A percentile compares a stretch with the other conserved stretches of the same genome.
Evolutionary conservation across 2,797 vertebrate genomes (phyloP).

Genomic region (Erpetoichthys calabaricus): DNA sequence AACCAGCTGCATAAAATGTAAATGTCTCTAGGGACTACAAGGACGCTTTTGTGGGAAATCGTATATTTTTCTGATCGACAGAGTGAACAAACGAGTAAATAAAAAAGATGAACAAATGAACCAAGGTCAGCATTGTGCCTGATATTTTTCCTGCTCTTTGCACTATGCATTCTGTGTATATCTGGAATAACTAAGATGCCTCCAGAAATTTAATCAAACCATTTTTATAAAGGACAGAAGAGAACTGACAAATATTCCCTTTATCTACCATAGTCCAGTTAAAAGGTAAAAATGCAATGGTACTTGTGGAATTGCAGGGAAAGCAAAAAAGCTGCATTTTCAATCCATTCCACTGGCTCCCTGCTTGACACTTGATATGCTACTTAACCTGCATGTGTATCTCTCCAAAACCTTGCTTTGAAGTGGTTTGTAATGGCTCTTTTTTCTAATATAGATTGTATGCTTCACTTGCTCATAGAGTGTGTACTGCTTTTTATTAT

Average conservation of each 20-base stretch:
- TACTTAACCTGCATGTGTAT: too few species aligned
- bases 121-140: constrained; percentile 43
- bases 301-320: too few species aligned
- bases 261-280: too few species aligned
- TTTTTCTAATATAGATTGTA: too few species aligned
- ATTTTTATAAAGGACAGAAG: constrained; percentile 24
- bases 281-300: too few species aligned
- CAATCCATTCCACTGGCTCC: too few species aligned
- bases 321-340: too few species aligned
- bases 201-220: constrained; percentile 38
- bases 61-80: constrained; percentile 35
- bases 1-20: constrained; percentile 29
- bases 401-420: too few species aligned
- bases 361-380: too few species aligned
- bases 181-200: constrained; percentile 36
- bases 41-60: constrained; percentile 27
- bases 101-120: constrained; percentile 35
- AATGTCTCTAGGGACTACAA: constrained; percentile 31
- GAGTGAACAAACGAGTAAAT: constrained; percentile 9
- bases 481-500: too few species aligned
- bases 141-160: constrained; percentile 37
- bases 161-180: constrained; percentile 33
- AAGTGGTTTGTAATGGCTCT: too few species aligned
- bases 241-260: background rate
- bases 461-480: too few species aligned